Evolutionary conservation across 30 jellyfish, hydroid and myxozoan genomes (phyloP).

Genomic region (Turritopsis rubra): DNA sequence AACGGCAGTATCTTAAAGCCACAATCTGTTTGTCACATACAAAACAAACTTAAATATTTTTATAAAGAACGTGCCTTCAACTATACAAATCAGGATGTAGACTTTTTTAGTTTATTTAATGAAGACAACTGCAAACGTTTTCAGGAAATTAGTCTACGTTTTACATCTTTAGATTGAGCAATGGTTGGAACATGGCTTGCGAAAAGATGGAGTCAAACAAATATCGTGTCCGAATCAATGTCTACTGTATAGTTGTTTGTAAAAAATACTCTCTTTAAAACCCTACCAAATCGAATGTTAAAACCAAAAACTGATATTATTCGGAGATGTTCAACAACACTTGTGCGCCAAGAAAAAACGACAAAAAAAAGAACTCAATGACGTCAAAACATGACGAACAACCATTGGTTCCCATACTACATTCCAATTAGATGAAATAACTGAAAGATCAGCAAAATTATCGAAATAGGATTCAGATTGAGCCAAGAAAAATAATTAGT

Average conservation of each 20-base stretch:
- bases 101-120: not conserved
- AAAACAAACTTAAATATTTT: not conserved
- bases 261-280: not conserved
- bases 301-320: too few relatives aligned
- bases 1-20: not conserved
- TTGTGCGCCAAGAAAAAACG: too few relatives aligned
- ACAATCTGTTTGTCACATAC: not conserved
- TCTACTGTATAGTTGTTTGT: too few relatives aligned
- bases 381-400: not conserved
- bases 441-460: not conserved
- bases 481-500: not conserved
- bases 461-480: not conserved
- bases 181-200: not conserved
- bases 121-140: not conserved
- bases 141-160: too few relatives aligned
- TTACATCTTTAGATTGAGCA: too few relatives aligned
- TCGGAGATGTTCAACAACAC: too few relatives aligned
- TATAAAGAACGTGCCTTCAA: not conserved
- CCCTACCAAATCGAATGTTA: not conserved
- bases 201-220: not conserved
- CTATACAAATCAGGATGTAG: not conserved
- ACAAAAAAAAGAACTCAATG: not conserved
- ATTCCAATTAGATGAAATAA: not conserved
- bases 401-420: not conserved
- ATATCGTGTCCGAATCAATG: not conserved